Evolutionary conservation across 2,888 invertebrate genomes (phyloP).

Genomic region (Taphrorychus bicolor): DNA sequence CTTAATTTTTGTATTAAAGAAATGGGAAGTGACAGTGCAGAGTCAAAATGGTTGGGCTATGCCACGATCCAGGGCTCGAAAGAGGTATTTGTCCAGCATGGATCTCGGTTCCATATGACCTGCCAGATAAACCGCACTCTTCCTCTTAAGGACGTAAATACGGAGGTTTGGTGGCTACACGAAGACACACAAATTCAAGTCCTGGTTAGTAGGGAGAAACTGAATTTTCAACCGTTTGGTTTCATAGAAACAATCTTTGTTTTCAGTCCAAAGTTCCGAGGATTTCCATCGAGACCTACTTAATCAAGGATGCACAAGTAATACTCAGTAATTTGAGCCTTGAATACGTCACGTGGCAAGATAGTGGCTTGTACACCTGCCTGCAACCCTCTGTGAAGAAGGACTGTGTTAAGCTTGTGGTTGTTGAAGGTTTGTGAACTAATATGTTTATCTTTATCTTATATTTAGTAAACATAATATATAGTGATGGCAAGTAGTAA

Average conservation of each 20-base stretch:
- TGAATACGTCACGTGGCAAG: constrained; percentile 64
- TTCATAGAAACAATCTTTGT: neutral
- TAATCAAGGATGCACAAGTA: constrained; percentile 62
- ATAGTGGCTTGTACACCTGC: constrained; percentile 71
- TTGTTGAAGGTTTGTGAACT: constrained; percentile 70
- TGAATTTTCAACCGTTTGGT: too few species aligned
- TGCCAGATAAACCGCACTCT: constrained; percentile 61
- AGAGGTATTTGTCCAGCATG: constrained; percentile 63
- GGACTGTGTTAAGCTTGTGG: constrained; percentile 67
- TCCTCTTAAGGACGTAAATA: constrained; percentile 40
- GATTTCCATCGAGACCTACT: constrained; percentile 67
- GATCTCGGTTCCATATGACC: constrained; percentile 65
- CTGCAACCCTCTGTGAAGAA: constrained; percentile 66
- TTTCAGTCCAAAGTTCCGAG: constrained; percentile 27
- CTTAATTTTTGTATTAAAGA: neutral
- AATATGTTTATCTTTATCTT: too few species aligned
- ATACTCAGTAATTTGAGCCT: constrained; percentile 69
- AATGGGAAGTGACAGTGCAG: constrained; percentile 4
- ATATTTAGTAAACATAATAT: too few species aligned
- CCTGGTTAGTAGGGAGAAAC: constrained; percentile 64
- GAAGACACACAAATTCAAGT: constrained; percentile 65
- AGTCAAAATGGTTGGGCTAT: constrained; percentile 51
- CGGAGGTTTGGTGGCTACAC: constrained; percentile 64
- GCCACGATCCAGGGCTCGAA: constrained; percentile 65
- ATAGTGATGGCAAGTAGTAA: too few species aligned